Conservation (phyloP, 2,888 invertebrate species). For the Agonopterix subpropinquella region DNA sequence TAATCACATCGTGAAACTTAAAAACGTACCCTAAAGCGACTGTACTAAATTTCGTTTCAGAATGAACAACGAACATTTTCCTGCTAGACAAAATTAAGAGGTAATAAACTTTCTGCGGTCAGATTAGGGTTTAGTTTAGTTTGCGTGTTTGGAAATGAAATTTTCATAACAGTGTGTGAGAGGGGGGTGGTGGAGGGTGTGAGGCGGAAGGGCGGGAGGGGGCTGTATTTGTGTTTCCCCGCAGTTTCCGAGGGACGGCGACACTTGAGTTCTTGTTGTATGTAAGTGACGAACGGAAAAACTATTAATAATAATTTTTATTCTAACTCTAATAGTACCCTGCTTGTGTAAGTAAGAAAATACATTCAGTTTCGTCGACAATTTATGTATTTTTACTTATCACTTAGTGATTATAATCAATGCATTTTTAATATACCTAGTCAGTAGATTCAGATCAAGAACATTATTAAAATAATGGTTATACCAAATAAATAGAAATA, state of each 20-base stretch:
- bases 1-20: slow-evolving; percentile 23
- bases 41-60: slow-evolving; percentile 45
- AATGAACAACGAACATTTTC: slow-evolving; percentile 30
- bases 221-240: slow-evolving; percentile 57
- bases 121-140: slow-evolving; percentile 60
- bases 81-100: slow-evolving; percentile 44
- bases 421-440: too few species aligned
- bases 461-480: too few species aligned
- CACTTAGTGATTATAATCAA: too few species aligned
- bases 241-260: slow-evolving; percentile 46
- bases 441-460: too few species aligned
- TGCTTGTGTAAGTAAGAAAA: neutral
- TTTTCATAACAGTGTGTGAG: slow-evolving; percentile 65
- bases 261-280: slow-evolving; percentile 46
- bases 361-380: neutral
- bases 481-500: too few species aligned
- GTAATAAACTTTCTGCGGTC: slow-evolving; percentile 50
- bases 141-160: slow-evolving; percentile 67
- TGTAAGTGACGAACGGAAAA: slow-evolving; percentile 49
- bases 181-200: slow-evolving; percentile 20
- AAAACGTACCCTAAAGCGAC: slow-evolving; percentile 38
- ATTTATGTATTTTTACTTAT: too few species aligned
- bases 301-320: slow-evolving; percentile 56
- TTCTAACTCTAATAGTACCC: slow-evolving; percentile 2
- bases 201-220: slow-evolving; percentile 18